These are phyloP conservation scores for Thera obeliscata DNA, from an alignment of 2,888 invertebrate species.

Conservation along the genomic window DNA sequence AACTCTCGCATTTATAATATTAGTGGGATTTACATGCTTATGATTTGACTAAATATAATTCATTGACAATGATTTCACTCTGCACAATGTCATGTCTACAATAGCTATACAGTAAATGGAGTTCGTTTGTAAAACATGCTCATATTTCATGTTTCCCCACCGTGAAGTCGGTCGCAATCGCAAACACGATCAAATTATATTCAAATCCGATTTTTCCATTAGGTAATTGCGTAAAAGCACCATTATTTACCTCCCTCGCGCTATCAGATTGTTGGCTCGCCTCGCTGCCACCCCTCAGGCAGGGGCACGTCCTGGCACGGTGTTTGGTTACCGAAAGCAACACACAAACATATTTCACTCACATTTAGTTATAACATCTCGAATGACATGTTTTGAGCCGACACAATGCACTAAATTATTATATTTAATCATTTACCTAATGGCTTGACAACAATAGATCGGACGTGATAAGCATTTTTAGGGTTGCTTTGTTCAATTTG, in stretches of 20 bases:
- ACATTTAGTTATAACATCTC: constrained; percentile 42
- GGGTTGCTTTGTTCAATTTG: constrained; percentile 43
- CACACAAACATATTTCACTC: constrained; percentile 38
- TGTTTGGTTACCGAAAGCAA: constrained; percentile 30
- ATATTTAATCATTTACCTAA: constrained; percentile 63
- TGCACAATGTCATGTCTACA: neutral
- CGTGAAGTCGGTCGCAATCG: constrained; percentile 20
- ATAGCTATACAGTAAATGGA: neutral
- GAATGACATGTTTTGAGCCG: constrained; percentile 47
- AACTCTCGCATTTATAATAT: no score
- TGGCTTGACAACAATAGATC: constrained; percentile 45
- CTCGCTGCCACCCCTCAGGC: constrained; percentile 29
- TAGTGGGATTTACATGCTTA: no score
- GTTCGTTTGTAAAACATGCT: constrained; percentile 3
- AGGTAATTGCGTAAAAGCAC: constrained; percentile 41
- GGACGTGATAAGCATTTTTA: constrained; percentile 52
- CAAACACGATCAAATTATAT: constrained; percentile 29
- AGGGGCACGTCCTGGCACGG: neutral
- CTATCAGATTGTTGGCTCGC: constrained; percentile 49
- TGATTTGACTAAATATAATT: no score
- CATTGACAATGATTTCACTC: no score
- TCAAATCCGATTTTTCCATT: constrained; percentile 26
- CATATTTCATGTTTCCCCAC: constrained; percentile 10
- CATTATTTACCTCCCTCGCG: constrained; percentile 35
- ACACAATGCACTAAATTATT: constrained; percentile 56